These are phyloP conservation scores for Aleiodes testaceus DNA, from an alignment of 2,888 invertebrate species.

Conservation along the genomic window DNA sequence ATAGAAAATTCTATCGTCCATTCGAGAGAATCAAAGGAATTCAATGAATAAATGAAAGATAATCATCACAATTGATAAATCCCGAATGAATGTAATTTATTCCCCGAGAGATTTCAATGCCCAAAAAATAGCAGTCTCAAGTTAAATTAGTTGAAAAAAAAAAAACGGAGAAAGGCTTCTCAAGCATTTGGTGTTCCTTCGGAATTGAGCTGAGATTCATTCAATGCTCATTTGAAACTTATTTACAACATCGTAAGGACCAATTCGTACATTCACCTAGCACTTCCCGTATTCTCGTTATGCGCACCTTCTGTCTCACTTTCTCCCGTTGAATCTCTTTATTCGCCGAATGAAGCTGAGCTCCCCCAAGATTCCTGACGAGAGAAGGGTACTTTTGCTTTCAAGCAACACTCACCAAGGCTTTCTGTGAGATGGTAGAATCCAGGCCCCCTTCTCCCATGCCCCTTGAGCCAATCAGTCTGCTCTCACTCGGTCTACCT, in stretches of 20 bases:
- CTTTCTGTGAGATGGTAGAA: not conserved
- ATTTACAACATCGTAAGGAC: conserved; percentile 30
- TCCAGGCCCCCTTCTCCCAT: not conserved
- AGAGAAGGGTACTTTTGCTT: conserved; percentile 35
- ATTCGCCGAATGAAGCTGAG: not conserved
- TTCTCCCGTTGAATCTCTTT: conserved; percentile 1
- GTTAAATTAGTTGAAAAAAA: not conserved
- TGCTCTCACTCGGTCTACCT: not conserved
- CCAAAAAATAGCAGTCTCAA: conserved; percentile 4
- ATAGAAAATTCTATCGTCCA: not conserved
- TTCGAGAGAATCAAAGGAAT: not conserved
- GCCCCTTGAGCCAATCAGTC: conserved; percentile 41
- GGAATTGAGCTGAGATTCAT: conserved; percentile 25
- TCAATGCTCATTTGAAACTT: conserved; percentile 35
- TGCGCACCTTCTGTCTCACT: conserved; percentile 10
- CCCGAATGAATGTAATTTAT: not conserved
- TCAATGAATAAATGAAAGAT: not conserved
- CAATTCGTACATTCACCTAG: conserved; percentile 31
- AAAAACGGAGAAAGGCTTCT: not conserved
- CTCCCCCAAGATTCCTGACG: conserved; percentile 19
- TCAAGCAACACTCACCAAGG: conserved; percentile 27
- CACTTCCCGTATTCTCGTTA: conserved; percentile 38
- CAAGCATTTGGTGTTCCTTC: not conserved
- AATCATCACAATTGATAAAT: conserved; percentile 1
- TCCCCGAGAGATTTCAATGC: not conserved